Evolutionary conservation across 2,113 vertebrate species (phyloP).

Genomic region (Phaetusa simplex): DNA sequence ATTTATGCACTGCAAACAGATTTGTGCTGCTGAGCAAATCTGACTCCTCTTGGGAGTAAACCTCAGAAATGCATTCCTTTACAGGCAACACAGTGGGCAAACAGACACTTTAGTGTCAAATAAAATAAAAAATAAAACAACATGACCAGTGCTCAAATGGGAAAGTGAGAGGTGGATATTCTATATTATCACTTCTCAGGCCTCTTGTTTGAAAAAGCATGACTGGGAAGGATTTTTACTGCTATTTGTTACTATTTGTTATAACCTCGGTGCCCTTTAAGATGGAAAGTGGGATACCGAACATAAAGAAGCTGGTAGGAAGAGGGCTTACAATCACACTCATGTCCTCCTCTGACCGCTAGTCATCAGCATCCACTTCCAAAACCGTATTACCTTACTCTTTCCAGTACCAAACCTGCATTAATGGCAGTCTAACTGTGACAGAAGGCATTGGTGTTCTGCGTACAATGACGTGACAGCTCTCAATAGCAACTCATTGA

Average conservation of each 20-base stretch:
- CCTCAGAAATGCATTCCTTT: constrained; percentile 55
- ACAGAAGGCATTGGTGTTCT: fast-evolving
- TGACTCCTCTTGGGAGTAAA: constrained; percentile 45
- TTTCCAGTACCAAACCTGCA: neutral
- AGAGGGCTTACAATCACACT: neutral
- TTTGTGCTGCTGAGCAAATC: constrained; percentile 63
- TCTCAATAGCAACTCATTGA: neutral
- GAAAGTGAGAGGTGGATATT: neutral
- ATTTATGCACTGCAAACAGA: constrained; percentile 55
- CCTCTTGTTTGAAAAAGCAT: neutral
- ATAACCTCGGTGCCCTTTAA: neutral
- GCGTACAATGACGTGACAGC: neutral
- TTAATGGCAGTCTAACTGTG: neutral
- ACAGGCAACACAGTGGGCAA: constrained; percentile 43
- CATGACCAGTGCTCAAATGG: neutral
- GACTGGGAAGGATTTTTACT: neutral
- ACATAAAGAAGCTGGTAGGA: neutral
- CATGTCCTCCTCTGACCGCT: neutral
- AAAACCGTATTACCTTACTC: neutral
- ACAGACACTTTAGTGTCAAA: constrained; percentile 49
- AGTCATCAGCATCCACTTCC: neutral
- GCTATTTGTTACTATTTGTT: neutral
- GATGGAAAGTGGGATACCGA: neutral
- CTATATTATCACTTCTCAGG: neutral
- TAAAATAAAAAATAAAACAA: constrained; percentile 45